Conservation (phyloP, 2,113 vertebrate species). For the Gorsachius goisagi region DNA sequence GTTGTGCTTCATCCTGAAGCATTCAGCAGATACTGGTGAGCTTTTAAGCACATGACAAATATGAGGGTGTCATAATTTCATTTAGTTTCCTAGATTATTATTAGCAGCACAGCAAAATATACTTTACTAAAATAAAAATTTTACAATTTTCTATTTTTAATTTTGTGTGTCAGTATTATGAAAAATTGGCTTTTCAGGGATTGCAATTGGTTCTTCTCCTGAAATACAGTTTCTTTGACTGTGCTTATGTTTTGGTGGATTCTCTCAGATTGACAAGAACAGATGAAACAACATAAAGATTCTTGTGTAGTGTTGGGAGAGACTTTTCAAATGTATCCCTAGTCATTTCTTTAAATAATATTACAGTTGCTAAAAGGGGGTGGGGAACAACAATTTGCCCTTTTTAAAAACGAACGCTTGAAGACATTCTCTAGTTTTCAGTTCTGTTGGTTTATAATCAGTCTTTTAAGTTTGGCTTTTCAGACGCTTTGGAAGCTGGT, state of each 20-base stretch:
- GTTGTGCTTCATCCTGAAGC: background rate
- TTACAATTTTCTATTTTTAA: background rate
- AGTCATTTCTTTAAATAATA: background rate
- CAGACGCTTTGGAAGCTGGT: background rate
- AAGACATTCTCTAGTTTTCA: background rate
- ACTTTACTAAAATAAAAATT: background rate
- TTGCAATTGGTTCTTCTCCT: background rate
- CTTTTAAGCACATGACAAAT: background rate
- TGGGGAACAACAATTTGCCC: background rate
- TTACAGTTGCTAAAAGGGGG: background rate
- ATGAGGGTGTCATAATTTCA: background rate
- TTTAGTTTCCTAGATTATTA: conserved; percentile 34
- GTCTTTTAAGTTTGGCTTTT: background rate
- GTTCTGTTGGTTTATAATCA: background rate
- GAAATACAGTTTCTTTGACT: background rate
- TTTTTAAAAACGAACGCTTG: background rate
- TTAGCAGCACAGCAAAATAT: background rate
- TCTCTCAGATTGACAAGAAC: background rate
- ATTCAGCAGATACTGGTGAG: background rate
- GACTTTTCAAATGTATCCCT: background rate
- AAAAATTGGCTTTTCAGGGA: background rate
- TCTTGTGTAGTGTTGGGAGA: background rate
- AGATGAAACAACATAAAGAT: background rate
- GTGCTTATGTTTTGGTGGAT: background rate
- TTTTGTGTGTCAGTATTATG: background rate